Evolutionary conservation across 2,797 vertebrate genomes (phyloP).

Genomic region (Jordanella pulchra): DNA sequence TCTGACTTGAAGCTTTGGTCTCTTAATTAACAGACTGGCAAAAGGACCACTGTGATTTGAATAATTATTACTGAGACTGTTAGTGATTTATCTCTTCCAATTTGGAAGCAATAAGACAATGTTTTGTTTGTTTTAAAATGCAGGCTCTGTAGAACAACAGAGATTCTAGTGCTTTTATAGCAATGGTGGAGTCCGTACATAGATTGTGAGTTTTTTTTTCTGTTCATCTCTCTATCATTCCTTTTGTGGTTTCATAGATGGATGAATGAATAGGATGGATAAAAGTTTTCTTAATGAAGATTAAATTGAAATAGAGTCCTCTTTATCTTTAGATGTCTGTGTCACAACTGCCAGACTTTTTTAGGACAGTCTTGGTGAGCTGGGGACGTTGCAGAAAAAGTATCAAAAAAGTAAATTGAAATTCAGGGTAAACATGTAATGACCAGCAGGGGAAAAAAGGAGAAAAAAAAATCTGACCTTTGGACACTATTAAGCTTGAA

Average conservation of each 20-base stretch:
- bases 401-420: background rate
- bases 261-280: background rate
- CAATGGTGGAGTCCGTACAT: background rate
- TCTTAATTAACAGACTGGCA: slow-evolving; percentile 73
- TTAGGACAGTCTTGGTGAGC: background rate
- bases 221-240: background rate
- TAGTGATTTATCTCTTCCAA: slow-evolving; percentile 54
- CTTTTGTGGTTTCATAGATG: background rate
- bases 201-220: background rate
- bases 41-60: slow-evolving; percentile 72
- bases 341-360: background rate
- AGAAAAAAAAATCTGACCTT: background rate
- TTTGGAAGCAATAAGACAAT: slow-evolving; percentile 36
- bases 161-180: background rate
- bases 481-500: background rate
- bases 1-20: slow-evolving; percentile 72
- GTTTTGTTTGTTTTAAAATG: slow-evolving; percentile 36
- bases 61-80: slow-evolving; percentile 66
- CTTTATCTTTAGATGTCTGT: background rate
- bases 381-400: background rate
- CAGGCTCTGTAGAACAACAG: slow-evolving; percentile 26
- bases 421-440: background rate
- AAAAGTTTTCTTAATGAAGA: background rate
- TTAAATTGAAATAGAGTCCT: background rate
- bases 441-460: background rate